Evolutionary conservation across 2,797 vertebrate species (phyloP).

Genomic region (Hirundo rustica): DNA sequence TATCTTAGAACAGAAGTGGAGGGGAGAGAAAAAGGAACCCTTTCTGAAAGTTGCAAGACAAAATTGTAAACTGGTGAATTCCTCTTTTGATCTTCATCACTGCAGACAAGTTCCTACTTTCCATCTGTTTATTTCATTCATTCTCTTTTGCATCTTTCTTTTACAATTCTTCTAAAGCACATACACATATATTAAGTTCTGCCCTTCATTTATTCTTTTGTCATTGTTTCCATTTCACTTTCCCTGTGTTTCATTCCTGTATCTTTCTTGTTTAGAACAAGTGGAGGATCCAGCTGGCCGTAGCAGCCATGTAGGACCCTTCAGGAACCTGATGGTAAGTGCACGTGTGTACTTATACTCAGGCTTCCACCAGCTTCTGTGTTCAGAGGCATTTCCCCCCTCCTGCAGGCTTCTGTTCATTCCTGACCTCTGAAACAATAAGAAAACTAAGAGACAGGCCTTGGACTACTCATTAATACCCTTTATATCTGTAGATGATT

Average conservation of each 20-base stretch:
- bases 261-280: slow-evolving; percentile 80
- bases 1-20: not conserved
- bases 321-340: slow-evolving; percentile 79
- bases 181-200: slow-evolving; percentile 18
- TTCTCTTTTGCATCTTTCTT: slow-evolving; percentile 47
- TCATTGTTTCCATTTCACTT: slow-evolving; percentile 74
- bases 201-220: slow-evolving; percentile 62
- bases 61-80: not conserved
- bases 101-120: not conserved
- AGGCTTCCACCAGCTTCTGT: slow-evolving; percentile 66
- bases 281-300: slow-evolving; percentile 78
- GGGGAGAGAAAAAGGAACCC: not conserved
- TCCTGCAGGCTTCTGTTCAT: not conserved
- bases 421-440: not conserved
- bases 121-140: slow-evolving; percentile 50
- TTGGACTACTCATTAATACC: not conserved
- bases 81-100: not conserved
- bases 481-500: not conserved
- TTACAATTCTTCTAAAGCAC: slow-evolving; percentile 8
- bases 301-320: slow-evolving; percentile 78
- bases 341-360: slow-evolving; percentile 78
- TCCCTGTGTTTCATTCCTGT: slow-evolving; percentile 78
- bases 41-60: not conserved
- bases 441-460: not conserved
- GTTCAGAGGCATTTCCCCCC: not conserved